These are phyloP conservation scores for Scaptodrosophila lebanonensis DNA, from an alignment of 1,140 invertebrate genomes.

Conservation along the genomic window DNA sequence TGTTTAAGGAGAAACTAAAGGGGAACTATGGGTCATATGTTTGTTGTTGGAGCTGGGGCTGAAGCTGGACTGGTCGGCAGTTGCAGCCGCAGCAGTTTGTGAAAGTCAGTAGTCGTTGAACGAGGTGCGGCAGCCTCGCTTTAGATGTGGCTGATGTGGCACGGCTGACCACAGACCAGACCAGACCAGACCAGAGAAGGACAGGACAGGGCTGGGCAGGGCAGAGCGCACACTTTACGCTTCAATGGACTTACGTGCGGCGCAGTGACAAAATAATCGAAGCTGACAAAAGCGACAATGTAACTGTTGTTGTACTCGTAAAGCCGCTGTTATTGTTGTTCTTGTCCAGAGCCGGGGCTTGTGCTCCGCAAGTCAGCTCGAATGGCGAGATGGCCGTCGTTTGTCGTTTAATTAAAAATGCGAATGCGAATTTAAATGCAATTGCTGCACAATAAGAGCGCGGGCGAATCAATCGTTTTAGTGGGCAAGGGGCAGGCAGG, in stretches of 20 bases:
- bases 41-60: too few relatives aligned
- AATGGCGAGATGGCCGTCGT: slow-evolving; percentile 16
- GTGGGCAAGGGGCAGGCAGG: not conserved
- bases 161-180: not conserved
- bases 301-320: slow-evolving; percentile 25
- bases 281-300: slow-evolving; percentile 48
- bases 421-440: slow-evolving; percentile 71
- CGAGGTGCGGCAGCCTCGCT: too few relatives aligned
- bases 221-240: slow-evolving; percentile 45
- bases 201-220: too few relatives aligned
- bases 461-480: not conserved
- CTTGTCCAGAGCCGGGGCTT: slow-evolving; percentile 27
- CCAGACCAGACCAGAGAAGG: too few relatives aligned
- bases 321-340: slow-evolving; percentile 1
- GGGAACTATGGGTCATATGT: too few relatives aligned
- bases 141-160: not conserved
- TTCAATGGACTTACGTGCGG: slow-evolving; percentile 52
- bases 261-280: slow-evolving; percentile 5
- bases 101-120: too few relatives aligned
- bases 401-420: slow-evolving; percentile 71
- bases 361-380: slow-evolving; percentile 17
- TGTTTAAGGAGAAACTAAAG: too few relatives aligned
- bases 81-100: too few relatives aligned
- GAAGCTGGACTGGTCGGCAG: too few relatives aligned
- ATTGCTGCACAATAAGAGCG: slow-evolving; percentile 60